Conservation (phyloP, 2,888 invertebrate genomes). For the Palloptera scutellata region DNA sequence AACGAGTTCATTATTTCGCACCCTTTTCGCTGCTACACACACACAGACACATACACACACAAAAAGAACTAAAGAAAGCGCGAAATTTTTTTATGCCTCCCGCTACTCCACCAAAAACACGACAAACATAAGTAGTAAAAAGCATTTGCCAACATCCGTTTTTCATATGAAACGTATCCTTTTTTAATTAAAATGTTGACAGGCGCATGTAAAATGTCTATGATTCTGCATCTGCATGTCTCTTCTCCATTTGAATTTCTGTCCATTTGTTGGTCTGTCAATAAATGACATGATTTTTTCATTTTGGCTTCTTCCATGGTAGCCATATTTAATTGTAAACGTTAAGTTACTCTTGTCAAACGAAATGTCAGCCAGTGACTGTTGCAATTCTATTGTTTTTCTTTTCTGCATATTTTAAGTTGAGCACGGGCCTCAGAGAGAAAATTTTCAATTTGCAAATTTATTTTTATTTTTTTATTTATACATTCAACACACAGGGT, state of each 20-base stretch:
- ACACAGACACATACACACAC: background rate
- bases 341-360: no score
- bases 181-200: constrained; percentile 66
- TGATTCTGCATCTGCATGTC: constrained; percentile 33
- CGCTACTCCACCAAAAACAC: constrained; percentile 19
- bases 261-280: constrained; percentile 34
- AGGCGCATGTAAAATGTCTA: constrained; percentile 58
- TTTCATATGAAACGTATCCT: constrained; percentile 56
- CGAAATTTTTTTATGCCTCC: constrained; percentile 26
- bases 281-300: constrained; percentile 38
- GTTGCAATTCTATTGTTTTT: no score
- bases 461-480: no score
- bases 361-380: no score
- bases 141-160: constrained; percentile 43
- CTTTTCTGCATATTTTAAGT: no score
- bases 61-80: constrained; percentile 31
- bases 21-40: constrained; percentile 48
- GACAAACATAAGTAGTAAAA: constrained; percentile 16
- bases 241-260: constrained; percentile 7
- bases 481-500: no score
- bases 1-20: constrained; percentile 63
- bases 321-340: no score
- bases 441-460: no score
- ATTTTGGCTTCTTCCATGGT: no score
- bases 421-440: no score